These are phyloP conservation scores for Liparis tanakae DNA, from an alignment of 2,797 vertebrate genomes.

Conservation along the genomic window DNA sequence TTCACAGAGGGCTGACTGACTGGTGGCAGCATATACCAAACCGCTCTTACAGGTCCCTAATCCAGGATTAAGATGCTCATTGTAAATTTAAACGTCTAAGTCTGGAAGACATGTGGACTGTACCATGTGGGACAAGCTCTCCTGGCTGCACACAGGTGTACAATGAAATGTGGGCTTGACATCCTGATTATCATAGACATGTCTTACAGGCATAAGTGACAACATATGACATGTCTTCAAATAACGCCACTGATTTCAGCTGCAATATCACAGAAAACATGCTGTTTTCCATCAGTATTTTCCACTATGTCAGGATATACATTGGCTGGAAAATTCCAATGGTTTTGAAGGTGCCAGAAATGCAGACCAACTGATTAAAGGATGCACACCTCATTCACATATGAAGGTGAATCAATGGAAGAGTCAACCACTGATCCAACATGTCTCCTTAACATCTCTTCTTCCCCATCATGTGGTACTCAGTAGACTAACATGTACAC, in stretches of 20 bases:
- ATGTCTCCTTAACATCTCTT: slow-evolving; percentile 3
- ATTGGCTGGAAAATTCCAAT: background rate
- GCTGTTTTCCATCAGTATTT: background rate
- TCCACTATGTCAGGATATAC: background rate
- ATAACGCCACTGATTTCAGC: background rate
- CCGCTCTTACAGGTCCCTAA: slow-evolving; percentile 5
- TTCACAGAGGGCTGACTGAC: slow-evolving; percentile 16
- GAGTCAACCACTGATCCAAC: slow-evolving; percentile 15
- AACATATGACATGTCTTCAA: background rate
- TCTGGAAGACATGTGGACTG: background rate
- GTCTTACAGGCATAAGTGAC: background rate
- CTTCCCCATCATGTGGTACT: background rate
- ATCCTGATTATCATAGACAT: background rate
- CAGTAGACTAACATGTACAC: background rate
- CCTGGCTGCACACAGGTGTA: background rate
- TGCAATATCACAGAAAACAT: background rate
- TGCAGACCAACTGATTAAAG: slow-evolving; percentile 20
- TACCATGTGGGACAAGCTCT: background rate
- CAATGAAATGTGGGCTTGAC: background rate
- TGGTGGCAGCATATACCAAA: background rate
- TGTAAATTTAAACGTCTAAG: background rate
- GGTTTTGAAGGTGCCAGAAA: slow-evolving; percentile 3
- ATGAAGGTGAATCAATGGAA: slow-evolving; percentile 6
- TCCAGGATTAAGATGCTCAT: slow-evolving; percentile 2
- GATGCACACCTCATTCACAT: background rate